These are phyloP conservation scores for Cyanoliseus patagonus DNA, from an alignment of 2,113 vertebrate species.

Conservation along the genomic window DNA sequence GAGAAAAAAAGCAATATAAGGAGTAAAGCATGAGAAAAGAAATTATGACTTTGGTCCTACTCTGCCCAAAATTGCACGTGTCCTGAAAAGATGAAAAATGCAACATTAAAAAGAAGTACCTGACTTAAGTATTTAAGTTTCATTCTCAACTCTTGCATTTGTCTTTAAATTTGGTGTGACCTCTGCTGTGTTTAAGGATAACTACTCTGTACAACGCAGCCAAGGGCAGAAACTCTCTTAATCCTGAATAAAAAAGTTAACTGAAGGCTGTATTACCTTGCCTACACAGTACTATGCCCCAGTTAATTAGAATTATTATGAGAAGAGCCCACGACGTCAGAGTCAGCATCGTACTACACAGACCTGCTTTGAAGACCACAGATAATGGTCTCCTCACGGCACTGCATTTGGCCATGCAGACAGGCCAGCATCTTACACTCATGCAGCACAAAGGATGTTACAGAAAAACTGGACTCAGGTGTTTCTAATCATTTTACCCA, in stretches of 20 bases:
- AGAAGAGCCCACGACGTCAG: background rate
- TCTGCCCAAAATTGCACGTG: background rate
- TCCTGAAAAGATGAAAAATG: background rate
- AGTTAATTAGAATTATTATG: background rate
- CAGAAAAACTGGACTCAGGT: background rate
- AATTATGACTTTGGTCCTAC: background rate
- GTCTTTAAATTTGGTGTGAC: background rate
- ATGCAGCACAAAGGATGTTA: background rate
- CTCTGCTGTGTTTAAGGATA: background rate
- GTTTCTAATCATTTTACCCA: background rate
- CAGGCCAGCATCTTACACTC: rapidly evolving
- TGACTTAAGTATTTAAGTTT: background rate
- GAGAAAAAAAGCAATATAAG: background rate
- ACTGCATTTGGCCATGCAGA: rapidly evolving
- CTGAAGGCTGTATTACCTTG: background rate
- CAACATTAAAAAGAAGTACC: background rate
- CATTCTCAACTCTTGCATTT: background rate
- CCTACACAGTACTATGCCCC: rapidly evolving
- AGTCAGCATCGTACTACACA: background rate
- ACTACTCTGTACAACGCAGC: background rate
- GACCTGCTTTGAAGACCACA: background rate
- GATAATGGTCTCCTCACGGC: rapidly evolving
- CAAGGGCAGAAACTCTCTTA: background rate
- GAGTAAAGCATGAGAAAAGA: background rate
- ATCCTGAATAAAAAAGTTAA: background rate